phyloP scores from a whole-genome alignment of 2,888 invertebrate species.

The Eilema sororculum region DNA sequence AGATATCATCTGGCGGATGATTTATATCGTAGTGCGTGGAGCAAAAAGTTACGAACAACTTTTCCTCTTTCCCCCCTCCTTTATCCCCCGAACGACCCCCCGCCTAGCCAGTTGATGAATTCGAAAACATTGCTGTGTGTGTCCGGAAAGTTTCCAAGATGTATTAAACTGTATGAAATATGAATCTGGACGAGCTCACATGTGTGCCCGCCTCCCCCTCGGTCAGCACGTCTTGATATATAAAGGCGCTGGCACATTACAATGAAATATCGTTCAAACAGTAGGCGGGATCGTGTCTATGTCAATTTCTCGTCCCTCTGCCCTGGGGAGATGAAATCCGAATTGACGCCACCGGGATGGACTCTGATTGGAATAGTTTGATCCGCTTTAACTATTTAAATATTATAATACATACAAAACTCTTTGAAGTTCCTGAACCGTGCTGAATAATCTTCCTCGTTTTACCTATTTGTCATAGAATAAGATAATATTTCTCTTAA shows the following conservation, averaged over 20 bases:
- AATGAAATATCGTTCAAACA: background rate
- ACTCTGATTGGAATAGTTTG: background rate
- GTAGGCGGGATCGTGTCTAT: background rate
- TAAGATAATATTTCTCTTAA: background rate
- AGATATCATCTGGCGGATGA: conserved; percentile 55
- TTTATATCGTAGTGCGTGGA: conserved; percentile 56
- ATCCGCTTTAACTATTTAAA: background rate
- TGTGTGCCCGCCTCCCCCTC: conserved; percentile 15
- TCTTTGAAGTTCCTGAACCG: background rate
- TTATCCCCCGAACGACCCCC: background rate
- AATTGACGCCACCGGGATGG: background rate
- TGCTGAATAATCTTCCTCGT: too few relatives aligned
- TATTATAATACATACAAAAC: background rate
- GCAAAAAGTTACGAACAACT: conserved; percentile 48
- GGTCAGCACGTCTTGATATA: conserved; percentile 7
- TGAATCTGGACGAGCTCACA: conserved; percentile 42
- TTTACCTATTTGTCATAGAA: too few relatives aligned
- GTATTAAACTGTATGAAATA: conserved; percentile 52
- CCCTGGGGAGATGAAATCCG: background rate
- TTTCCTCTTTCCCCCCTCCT: background rate
- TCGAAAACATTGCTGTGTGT: conserved; percentile 28
- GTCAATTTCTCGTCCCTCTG: background rate
- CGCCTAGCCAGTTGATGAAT: conserved; percentile 43
- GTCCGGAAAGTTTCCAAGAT: conserved; percentile 44
- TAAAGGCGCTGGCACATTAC: conserved; percentile 10